Percentiles rank a stretch among this genome's conserved stretches.
Evolutionary conservation across 92 coral and sea anemone species (phyloP).

Genomic region (Siderastrea radians): DNA sequence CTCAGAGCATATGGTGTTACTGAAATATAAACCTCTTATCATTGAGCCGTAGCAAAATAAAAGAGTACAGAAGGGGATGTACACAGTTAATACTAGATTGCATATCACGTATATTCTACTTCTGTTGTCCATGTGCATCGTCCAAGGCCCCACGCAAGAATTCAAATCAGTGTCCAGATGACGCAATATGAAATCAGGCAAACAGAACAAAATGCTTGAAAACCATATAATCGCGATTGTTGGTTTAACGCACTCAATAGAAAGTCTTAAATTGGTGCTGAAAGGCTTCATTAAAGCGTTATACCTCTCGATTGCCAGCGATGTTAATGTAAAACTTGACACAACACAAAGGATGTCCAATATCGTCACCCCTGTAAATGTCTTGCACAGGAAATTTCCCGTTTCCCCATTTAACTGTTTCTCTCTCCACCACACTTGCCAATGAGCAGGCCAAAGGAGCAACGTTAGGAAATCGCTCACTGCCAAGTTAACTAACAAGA

Average conservation of each 20-base stretch:
- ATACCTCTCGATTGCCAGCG: conserved; percentile 20
- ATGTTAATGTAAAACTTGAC: not conserved
- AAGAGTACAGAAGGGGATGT: conserved; percentile 5
- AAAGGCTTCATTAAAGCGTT: conserved; percentile 21
- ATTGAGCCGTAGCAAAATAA: conserved; percentile 40
- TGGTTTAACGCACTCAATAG: not conserved
- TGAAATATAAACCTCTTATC: conserved; percentile 28
- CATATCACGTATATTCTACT: not conserved
- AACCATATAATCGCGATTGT: not conserved
- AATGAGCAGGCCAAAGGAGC: not conserved
- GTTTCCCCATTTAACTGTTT: not conserved
- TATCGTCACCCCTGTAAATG: not conserved
- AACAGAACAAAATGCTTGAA: not conserved
- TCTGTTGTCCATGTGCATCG: not conserved
- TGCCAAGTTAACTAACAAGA: not conserved
- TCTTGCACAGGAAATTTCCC: not conserved
- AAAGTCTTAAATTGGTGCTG: not conserved
- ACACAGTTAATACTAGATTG: not conserved
- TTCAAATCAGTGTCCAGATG: not conserved
- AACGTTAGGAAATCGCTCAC: not conserved
- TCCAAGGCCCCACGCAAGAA: conserved; percentile 17
- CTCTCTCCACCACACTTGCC: not conserved
- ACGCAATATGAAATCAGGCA: conserved; percentile 9
- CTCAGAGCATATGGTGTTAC: conserved; percentile 17
- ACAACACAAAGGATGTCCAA: not conserved